A percentile compares a stretch with the other conserved stretches of the same genome.
Evolutionary conservation across 2,888 invertebrate genomes (phyloP).

Genomic region (Empis livida): DNA sequence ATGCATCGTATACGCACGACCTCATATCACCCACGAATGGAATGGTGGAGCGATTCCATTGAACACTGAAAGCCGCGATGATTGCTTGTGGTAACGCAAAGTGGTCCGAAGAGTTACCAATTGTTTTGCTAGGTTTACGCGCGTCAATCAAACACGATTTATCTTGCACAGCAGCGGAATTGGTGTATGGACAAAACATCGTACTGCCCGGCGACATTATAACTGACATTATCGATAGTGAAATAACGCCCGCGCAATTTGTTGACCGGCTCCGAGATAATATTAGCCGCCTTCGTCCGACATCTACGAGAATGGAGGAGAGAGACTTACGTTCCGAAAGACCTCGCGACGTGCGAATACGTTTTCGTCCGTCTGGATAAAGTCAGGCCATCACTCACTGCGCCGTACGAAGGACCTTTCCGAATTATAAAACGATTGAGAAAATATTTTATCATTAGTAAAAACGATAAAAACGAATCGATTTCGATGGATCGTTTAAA

Average conservation of each 20-base stretch:
- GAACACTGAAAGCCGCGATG: not conserved
- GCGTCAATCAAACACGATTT: not conserved
- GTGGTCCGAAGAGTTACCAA: conserved; percentile 3
- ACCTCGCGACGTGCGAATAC: not conserved
- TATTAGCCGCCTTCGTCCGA: not conserved
- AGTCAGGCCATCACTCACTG: too few species aligned
- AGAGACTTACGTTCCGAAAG: not conserved
- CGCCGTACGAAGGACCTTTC: too few species aligned
- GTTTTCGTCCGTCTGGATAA: not conserved
- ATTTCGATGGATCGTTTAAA: too few species aligned
- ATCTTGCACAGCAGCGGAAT: not conserved
- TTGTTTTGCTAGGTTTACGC: conserved; percentile 3
- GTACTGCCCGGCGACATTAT: not conserved
- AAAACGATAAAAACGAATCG: too few species aligned
- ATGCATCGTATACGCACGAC: conserved; percentile 4
- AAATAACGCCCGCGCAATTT: not conserved
- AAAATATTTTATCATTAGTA: too few species aligned
- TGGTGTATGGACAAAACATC: not conserved
- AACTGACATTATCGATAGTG: not conserved
- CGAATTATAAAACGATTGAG: too few species aligned
- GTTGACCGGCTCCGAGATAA: not conserved
- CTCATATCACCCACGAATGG: conserved; percentile 7
- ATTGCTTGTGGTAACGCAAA: conserved; percentile 17
- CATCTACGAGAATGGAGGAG: not conserved
- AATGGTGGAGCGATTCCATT: not conserved